Evolutionary conservation across 2,888 invertebrate genomes (phyloP), one percentile per base, ranked within the genome.

Genomic region (Pecten maximus): DNA sequence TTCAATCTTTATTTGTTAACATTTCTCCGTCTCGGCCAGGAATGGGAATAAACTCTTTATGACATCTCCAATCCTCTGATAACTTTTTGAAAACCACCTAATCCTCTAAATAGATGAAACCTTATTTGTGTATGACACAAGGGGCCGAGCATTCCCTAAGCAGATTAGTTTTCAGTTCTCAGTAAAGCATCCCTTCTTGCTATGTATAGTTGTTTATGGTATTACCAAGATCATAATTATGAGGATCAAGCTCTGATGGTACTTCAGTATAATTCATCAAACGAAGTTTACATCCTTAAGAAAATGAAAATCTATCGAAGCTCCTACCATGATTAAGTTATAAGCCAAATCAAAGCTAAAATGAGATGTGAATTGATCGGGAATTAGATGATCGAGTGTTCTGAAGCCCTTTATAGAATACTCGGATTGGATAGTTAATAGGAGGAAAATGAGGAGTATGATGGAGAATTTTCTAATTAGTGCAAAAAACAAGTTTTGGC

Each of bases 101-200:
- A 91, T 91, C 91, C 74, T 35, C 90, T 92, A 92, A 92, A 92
- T 91, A 92, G 91, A 92, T 92, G 91, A 92, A 92, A 91, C 91
- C 91, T 50, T 92, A 92, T 92, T 92, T 92, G 91, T 89, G 88
- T 89, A 91, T 90, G 90, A 92, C 91, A 92, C 89, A 92, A 92
- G 91, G 87, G 91, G 91, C 88, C 91, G 89, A 91, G 89, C 89
- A 90, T 89, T 92, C 91, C 91, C 91, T 92, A 92, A 92, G 91
- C 91, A 90, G 91, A 90, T 92, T 92, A 74, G 89, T 35, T 54
- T 89, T 92, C 88, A 91, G 91, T 87, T 89, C 89, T 88, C 74
- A 74, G 88, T 74, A 89, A 89, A 88, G 87, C 87, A 48, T 89
- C 12, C 87, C 87, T 44, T 48, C 88, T 91, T 91, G 54, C 91